phyloP scores from a whole-genome alignment of 2,797 vertebrate genomes.

The Tympanoctomys barrerae region DNA sequence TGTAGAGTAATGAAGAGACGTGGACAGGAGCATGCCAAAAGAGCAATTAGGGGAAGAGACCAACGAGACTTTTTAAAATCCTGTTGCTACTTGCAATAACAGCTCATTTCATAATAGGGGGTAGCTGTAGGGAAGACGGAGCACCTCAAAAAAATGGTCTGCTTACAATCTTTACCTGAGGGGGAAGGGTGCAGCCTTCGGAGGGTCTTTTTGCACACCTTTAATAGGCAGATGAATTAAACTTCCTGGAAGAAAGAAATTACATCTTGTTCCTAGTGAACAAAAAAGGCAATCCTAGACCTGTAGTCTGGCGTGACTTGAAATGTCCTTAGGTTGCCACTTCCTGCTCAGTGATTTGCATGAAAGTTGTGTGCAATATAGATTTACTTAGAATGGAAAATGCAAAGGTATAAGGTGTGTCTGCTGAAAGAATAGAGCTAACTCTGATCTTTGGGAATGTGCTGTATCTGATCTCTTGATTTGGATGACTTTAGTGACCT shows the following conservation, averaged over 20 bases:
- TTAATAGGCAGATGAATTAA: background rate
- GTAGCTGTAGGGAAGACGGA: background rate
- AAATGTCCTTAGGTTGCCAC: background rate
- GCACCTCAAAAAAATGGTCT: background rate
- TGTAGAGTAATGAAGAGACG: conserved; percentile 51
- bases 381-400: conserved; percentile 70
- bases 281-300: background rate
- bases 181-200: background rate
- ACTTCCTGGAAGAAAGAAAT: background rate
- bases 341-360: conserved; percentile 80
- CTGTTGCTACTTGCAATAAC: conserved; percentile 68
- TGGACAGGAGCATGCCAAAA: conserved; percentile 56
- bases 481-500: background rate
- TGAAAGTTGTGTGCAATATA: conserved; percentile 11
- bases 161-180: background rate
- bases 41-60: conserved; percentile 47
- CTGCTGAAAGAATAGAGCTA: background rate
- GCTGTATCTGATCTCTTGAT: background rate
- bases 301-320: background rate
- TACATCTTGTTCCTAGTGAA: background rate
- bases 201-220: background rate
- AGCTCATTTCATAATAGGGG: background rate
- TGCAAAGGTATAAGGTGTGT: conserved; percentile 63
- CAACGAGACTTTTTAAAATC: conserved; percentile 26
- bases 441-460: background rate